Base-by-base conservation (phyloP, 1,140 invertebrate genomes). In the Drosophila quadrilineata region DNA sequence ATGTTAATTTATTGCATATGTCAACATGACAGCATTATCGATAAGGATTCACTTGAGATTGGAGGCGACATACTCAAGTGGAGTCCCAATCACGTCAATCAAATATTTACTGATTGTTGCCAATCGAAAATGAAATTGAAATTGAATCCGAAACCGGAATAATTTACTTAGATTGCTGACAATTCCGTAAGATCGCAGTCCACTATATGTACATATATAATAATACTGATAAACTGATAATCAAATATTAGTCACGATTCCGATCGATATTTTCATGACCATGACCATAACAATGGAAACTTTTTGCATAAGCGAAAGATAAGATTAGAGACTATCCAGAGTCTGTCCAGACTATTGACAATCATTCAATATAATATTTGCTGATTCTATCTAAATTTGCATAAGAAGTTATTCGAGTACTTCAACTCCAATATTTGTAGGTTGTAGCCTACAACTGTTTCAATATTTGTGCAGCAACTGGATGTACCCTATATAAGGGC, bases 381-480 rank as follows among this genome's bases (percentile, higher is more conserved):
- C 29, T 2, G n/a, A 36, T 22, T 56, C 9, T 6, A 12, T 16
- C 28, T 33, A 31, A 36, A 26, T 64, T 50, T 45, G 28, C 45
- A 64, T 45, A 63, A 50, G 19, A 16, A 41, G 28, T 8, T 48
- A 29, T 26, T 40, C 5, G 19, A 0, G 1, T 4, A 40, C 26
- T 16, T 4, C 31, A 24, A 3, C 8, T 2, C 21, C 2, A 26
- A 8, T 21, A 14, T 33, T 52, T 52, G 12, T 5, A n/a, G n/a
- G n/a, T n/a, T n/a, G n/a, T n/a, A n/a, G n/a, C n/a, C n/a, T n/a
- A n/a, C 9, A 5, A 14, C 16, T 22, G 10, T 6, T 17, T 3
- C 53, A 70, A 40, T 40, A 5, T n/a, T n/a, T 65, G 62, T 50
- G 26, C 36, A 70, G 8, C 41, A 70, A 40, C 53, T 43, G 48